These are phyloP conservation scores for Zingel zingel DNA, from an alignment of 2,113 vertebrate genomes.

Conservation along the genomic window DNA sequence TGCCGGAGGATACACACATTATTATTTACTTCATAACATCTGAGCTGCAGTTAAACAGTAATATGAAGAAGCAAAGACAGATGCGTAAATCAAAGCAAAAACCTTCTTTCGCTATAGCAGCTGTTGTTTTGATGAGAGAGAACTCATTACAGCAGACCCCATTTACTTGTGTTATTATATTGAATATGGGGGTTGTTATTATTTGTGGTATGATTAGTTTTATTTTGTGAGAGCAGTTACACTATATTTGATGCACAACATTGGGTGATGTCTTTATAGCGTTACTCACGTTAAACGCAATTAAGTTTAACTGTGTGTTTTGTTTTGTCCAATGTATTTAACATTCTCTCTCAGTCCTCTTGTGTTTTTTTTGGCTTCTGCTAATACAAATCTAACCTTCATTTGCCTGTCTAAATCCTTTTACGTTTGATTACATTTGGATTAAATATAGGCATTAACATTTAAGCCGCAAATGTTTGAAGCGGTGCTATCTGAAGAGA, in stretches of 20 bases:
- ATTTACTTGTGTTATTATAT: background rate
- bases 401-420: background rate
- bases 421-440: background rate
- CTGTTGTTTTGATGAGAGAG: slow-evolving; percentile 14
- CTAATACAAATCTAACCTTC: background rate
- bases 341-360: background rate
- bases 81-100: slow-evolving; percentile 29
- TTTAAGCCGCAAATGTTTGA: background rate
- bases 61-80: slow-evolving; percentile 14
- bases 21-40: slow-evolving; percentile 41
- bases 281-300: background rate
- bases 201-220: background rate
- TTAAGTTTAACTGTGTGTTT: background rate
- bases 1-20: slow-evolving; percentile 38
- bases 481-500: background rate
- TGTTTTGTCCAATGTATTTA: background rate
- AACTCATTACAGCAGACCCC: background rate
- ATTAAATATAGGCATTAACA: background rate
- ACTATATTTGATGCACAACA: background rate
- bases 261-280: background rate
- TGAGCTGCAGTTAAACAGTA: slow-evolving; percentile 30
- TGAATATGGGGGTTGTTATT: background rate
- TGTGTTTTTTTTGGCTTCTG: background rate
- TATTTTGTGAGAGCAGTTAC: background rate
- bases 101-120: background rate